phyloP scores from a whole-genome alignment of 2,888 invertebrate genomes.

The Galeruca laticollis region DNA sequence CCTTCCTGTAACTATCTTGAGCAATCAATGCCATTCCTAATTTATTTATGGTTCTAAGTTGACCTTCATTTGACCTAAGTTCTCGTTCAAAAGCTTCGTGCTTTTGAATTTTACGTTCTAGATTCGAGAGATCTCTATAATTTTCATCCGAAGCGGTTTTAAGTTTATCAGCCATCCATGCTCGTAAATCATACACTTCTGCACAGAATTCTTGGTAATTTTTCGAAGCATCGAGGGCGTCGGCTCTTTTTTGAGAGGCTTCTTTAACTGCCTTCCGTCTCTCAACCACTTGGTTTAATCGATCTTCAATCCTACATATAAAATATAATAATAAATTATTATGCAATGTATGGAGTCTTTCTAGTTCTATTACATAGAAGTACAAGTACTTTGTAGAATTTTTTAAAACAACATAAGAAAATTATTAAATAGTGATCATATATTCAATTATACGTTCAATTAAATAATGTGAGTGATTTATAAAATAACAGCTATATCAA shows the following conservation, averaged over 20 bases:
- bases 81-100: constrained; percentile 98
- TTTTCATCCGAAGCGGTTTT: constrained; percentile 93
- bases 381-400: no score
- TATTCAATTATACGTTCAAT: no score
- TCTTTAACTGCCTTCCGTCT: constrained; percentile 82
- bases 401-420: no score
- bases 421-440: no score
- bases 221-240: constrained; percentile 84
- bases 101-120: constrained; percentile 93
- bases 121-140: constrained; percentile 89
- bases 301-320: constrained; percentile 73
- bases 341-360: neutral
- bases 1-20: constrained; percentile 78
- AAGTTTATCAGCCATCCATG: constrained; percentile 93
- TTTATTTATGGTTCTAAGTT: constrained; percentile 87
- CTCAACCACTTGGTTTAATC: constrained; percentile 80
- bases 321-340: constrained; percentile 20
- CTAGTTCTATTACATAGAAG: no score
- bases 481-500: no score
- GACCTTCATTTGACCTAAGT: constrained; percentile 93
- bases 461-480: no score
- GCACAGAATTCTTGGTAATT: constrained; percentile 94
- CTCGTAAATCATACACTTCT: constrained; percentile 89
- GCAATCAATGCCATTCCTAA: constrained; percentile 80
- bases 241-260: constrained; percentile 79